Evolutionary conservation across 2,888 invertebrate species (phyloP).

Genomic region (Apodemia arnacis): DNA sequence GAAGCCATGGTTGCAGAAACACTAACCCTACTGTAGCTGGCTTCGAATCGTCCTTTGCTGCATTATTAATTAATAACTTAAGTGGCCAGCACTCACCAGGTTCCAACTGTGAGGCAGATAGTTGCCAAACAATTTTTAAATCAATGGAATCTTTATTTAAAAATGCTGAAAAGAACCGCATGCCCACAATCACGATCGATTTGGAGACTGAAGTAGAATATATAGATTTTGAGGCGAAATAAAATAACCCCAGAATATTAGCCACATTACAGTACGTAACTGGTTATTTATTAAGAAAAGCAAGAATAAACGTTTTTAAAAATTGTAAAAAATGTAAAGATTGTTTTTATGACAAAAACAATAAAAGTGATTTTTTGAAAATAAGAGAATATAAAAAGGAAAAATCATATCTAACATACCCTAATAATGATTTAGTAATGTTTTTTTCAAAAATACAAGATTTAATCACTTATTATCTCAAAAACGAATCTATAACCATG

Average conservation of each 20-base stretch:
- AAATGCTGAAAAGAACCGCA: not conserved
- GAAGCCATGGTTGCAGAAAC: slow-evolving; percentile 16
- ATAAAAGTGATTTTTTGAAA: not conserved
- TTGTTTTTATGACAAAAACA: slow-evolving; percentile 2
- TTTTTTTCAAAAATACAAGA: slow-evolving; percentile 7
- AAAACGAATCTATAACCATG: not conserved
- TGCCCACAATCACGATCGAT: not conserved
- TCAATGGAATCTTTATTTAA: not conserved
- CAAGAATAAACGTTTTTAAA: not conserved
- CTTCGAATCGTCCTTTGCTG: slow-evolving; percentile 1
- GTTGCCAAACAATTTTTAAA: not conserved
- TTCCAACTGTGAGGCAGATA: slow-evolving; percentile 13
- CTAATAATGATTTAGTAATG: not conserved
- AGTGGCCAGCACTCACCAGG: slow-evolving; percentile 1
- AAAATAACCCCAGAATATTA: slow-evolving; percentile 1
- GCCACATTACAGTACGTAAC: slow-evolving; percentile 8
- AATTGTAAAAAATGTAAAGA: slow-evolving; percentile 4
- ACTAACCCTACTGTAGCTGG: not conserved
- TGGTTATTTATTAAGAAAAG: slow-evolving; percentile 13
- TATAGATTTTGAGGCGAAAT: not conserved
- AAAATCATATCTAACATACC: not conserved
- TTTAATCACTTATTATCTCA: not conserved
- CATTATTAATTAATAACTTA: slow-evolving; percentile 18
- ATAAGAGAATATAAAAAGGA: not conserved
- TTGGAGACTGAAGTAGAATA: not conserved